Evolutionary conservation across 2,888 invertebrate species (phyloP), one percentile per base, ranked within the genome.

Genomic region (Anodontia alba): DNA sequence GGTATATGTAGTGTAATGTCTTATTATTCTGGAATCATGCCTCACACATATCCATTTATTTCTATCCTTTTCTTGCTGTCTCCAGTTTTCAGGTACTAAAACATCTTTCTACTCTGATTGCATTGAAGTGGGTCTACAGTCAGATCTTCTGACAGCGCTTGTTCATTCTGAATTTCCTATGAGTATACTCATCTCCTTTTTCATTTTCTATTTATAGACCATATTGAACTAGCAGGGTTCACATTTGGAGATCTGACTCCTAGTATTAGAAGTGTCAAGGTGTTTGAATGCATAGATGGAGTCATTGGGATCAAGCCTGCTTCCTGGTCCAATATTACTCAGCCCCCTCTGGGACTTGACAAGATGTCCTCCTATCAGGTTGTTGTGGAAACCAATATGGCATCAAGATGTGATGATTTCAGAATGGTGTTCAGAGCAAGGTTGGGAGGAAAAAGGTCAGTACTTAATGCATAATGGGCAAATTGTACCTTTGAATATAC

Each of bases 341-440:
- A 90, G 23, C 93, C 94, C 1, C 93, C 94, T 15, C 88, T 89
- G 36, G 95, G 82, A 82, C 94, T 89, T 83, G 94, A 89, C 89
- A 95, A 89, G 91, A 93, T 89, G 88, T 92, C 86, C 43, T 85
- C 91, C 46, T 94, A 93, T 88, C 94, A 95, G 88, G 89, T 95
- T 31, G 95, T 95, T 10, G 87, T 96, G 54, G 95, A 95, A 90
- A 94, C 95, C 10, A 95, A 95, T 73, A 90, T 95, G 7, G 94
- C 94, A 23, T 92, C 95, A 49, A 93, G 95, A 83, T 95, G 95
- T 86, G 95, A 95, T 66, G 95, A 95, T 88, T 96, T 95, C 88
- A 94, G 95, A 67, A 95, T 95, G 95, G 94, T 95, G 71, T 95
- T 95, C 80, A 92, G 94, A 3, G 94, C 95, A 0, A 92, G 95